Evolutionary conservation across 2,797 vertebrate species (phyloP).

Genomic region (Melanotaenia nigrans): DNA sequence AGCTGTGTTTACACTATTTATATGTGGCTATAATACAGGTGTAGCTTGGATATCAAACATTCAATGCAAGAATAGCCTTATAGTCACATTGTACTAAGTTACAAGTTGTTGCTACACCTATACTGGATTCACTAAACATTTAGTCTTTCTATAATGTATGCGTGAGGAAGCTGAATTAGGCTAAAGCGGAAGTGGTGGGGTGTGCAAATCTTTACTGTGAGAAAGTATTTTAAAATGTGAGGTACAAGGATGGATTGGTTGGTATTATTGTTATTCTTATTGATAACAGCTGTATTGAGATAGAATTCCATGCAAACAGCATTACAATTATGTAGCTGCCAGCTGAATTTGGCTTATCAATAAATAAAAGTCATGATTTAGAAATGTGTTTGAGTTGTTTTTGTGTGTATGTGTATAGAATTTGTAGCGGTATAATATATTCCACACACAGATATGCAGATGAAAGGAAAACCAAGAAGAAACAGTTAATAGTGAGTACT

Average conservation of each 20-base stretch:
- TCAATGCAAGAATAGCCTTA: constrained; percentile 19
- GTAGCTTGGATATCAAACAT: constrained; percentile 15
- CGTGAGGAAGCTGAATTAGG: constrained; percentile 26
- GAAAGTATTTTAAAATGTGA: background rate
- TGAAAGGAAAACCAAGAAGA: background rate
- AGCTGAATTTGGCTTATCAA: background rate
- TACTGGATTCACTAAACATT: constrained; percentile 36
- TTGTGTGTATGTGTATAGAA: background rate
- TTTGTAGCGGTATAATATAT: background rate
- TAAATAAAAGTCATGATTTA: background rate
- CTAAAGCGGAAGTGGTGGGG: constrained; percentile 19
- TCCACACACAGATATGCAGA: too few species aligned
- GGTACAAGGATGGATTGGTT: background rate
- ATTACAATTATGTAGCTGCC: background rate
- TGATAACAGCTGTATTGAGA: background rate
- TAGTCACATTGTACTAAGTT: constrained; percentile 44
- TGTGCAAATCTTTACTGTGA: background rate
- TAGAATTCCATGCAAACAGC: background rate
- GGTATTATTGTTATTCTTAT: background rate
- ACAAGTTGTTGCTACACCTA: constrained; percentile 36
- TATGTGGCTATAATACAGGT: constrained; percentile 28
- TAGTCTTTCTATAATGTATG: constrained; percentile 30
- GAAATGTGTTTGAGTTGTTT: background rate
- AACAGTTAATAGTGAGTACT: background rate
- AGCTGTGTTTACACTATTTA: constrained; percentile 39